Evolutionary conservation across 2,113 vertebrate genomes (phyloP).

Genomic region (Rhea pennata): DNA sequence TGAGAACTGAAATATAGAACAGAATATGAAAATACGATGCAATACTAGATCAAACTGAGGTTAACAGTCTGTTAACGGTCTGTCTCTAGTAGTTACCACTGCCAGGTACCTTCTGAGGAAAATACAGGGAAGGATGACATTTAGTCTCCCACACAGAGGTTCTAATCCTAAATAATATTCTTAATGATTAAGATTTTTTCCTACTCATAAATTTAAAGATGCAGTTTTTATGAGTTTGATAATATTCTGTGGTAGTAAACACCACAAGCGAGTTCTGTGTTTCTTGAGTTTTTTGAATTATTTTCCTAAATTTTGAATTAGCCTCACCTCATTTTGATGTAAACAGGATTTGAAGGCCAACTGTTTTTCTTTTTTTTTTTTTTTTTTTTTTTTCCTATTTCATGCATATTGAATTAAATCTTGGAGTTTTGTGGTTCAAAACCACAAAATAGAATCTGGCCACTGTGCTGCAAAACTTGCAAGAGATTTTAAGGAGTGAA

Average conservation of each 20-base stretch:
- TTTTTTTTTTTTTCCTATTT: rapidly evolving
- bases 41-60: not conserved
- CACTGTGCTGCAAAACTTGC: not conserved
- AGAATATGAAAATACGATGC: not conserved
- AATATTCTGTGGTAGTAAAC: not conserved
- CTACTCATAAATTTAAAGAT: not conserved
- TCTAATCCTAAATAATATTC: not conserved
- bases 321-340: not conserved
- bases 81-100: not conserved
- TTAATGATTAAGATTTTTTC: not conserved
- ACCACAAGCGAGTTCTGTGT: not conserved
- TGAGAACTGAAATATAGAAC: not conserved
- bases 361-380: not conserved
- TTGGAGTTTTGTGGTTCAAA: not conserved
- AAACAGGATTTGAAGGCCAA: not conserved
- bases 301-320: not conserved
- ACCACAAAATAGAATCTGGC: not conserved
- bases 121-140: not conserved
- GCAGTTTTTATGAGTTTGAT: not conserved
- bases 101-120: not conserved
- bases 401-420: not conserved
- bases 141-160: not conserved
- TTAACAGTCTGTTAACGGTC: not conserved
- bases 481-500: not conserved
- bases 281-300: not conserved